Evolutionary conservation across 2,113 vertebrate species (phyloP).

Genomic region (Mormoops blainvillei): DNA sequence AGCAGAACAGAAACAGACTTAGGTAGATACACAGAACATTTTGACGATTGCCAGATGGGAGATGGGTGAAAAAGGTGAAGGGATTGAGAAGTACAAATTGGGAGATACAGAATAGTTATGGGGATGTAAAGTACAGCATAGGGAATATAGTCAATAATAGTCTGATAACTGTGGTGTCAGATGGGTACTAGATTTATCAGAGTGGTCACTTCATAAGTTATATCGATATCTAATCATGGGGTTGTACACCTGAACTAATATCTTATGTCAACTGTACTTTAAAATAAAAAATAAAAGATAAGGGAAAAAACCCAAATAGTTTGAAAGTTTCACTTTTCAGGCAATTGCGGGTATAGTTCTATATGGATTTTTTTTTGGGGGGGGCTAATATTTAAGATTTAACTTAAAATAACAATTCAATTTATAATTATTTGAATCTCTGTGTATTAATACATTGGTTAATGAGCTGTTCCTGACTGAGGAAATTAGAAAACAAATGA

Average conservation of each 20-base stretch:
- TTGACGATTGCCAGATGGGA: neutral
- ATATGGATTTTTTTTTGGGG: neutral
- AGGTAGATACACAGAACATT: neutral
- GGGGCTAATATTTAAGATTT: neutral
- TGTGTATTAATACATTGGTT: neutral
- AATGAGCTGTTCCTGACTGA: constrained; percentile 10
- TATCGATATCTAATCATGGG: neutral
- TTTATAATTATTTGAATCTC: constrained; percentile 36
- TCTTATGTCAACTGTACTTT: neutral
- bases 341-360: neutral
- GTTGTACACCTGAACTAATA: neutral
- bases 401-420: constrained; percentile 27
- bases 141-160: neutral
- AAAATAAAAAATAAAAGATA: neutral
- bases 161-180: neutral
- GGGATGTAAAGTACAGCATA: neutral
- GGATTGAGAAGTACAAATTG: neutral
- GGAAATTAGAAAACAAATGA: constrained; percentile 31
- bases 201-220: neutral
- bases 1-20: neutral
- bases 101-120: neutral
- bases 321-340: constrained; percentile 22
- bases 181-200: neutral
- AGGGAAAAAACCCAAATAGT: neutral
- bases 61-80: neutral